A percentile compares a stretch with the other conserved stretches of the same genome.
These are phyloP conservation scores for Orthonevra nobilis DNA, from an alignment of 2,888 invertebrate genomes.

Conservation along the genomic window DNA sequence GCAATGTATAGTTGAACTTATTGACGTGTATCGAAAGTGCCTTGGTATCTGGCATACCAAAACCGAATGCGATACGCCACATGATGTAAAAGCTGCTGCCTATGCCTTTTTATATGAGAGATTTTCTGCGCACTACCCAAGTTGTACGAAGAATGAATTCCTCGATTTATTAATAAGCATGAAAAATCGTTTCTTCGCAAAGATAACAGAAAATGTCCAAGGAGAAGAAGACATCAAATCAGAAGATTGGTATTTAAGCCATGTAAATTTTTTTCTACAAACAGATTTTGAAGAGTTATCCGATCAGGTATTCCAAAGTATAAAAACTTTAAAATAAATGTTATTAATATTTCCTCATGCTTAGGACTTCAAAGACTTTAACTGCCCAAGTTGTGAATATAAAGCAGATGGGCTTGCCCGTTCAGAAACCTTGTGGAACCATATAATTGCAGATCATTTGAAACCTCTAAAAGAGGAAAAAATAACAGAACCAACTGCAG, in stretches of 20 bases:
- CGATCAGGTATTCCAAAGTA: background rate
- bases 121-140: background rate
- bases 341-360: background rate
- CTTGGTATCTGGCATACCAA: conserved; percentile 15
- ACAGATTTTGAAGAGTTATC: background rate
- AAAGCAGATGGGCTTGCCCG: background rate
- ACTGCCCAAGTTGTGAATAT: background rate
- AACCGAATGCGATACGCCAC: background rate
- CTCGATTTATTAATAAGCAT: background rate
- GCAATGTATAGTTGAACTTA: background rate
- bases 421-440: conserved; percentile 3
- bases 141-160: background rate
- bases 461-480: background rate
- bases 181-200: background rate
- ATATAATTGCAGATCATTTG: conserved; percentile 11
- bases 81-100: background rate
- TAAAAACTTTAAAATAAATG: background rate
- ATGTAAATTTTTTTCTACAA: background rate
- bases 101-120: background rate
- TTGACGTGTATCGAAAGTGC: conserved; percentile 20
- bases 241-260: background rate
- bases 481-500: background rate
- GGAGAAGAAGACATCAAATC: too few relatives aligned
- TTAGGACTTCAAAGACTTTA: conserved; percentile 3
- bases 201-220: too few relatives aligned